These are phyloP conservation scores for Acrobasis consociella DNA, from an alignment of 2,888 invertebrate species.

Conservation along the genomic window DNA sequence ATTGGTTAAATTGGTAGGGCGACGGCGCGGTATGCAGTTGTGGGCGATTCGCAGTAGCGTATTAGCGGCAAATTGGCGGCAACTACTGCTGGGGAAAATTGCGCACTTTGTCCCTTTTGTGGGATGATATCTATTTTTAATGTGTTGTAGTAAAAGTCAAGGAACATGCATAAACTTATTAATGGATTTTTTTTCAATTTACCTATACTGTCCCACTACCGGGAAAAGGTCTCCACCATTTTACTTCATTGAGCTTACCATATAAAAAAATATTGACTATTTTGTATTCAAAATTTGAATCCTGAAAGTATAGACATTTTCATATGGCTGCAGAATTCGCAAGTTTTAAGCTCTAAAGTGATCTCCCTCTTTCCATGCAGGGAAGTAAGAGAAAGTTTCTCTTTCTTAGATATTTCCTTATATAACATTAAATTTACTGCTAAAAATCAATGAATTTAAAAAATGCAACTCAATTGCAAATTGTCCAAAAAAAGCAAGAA, in stretches of 20 bases:
- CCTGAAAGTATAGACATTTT: no score
- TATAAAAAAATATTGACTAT: no score
- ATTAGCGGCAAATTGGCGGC: conserved; percentile 73
- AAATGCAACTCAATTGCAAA: conserved; percentile 30
- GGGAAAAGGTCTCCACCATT: no score
- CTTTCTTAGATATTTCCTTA: not conserved
- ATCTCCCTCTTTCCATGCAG: no score
- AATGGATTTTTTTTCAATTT: no score
- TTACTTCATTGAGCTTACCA: no score
- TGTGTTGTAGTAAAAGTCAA: not conserved
- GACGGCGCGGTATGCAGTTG: conserved; percentile 78
- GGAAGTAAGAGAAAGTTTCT: not conserved
- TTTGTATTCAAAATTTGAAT: no score
- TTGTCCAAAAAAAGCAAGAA: conserved; percentile 58
- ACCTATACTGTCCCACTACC: no score
- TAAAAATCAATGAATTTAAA: conserved; percentile 7
- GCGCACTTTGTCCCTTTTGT: conserved; percentile 27
- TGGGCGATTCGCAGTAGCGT: conserved; percentile 79
- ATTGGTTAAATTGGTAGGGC: conserved; percentile 79
- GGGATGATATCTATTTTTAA: not conserved
- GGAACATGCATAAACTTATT: no score
- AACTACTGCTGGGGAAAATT: conserved; percentile 36
- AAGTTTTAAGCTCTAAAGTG: no score
- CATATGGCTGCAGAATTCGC: no score
- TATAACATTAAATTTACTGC: not conserved